phyloP scores from a whole-genome alignment of 2,113 vertebrate species.

The Lasiurus borealis region DNA sequence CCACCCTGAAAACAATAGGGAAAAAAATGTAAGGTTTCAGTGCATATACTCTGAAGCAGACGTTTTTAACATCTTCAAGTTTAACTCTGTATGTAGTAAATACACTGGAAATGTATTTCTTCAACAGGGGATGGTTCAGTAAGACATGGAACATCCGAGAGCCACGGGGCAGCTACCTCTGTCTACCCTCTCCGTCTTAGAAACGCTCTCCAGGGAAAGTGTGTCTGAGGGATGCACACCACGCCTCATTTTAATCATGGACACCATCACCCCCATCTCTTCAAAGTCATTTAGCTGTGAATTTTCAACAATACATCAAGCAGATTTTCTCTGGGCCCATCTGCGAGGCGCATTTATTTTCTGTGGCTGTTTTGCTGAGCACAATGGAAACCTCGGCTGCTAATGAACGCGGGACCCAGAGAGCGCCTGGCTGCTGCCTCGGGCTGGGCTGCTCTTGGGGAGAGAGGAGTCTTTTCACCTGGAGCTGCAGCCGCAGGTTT shows the following conservation, averaged over 20 bases:
- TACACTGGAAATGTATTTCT: slow-evolving; percentile 48
- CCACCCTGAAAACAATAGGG: no score
- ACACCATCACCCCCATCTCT: slow-evolving; percentile 76
- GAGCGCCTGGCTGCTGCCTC: neutral
- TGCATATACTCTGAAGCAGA: neutral
- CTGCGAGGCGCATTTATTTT: slow-evolving; percentile 79
- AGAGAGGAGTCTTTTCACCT: slow-evolving; percentile 47
- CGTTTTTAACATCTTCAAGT: slow-evolving; percentile 42
- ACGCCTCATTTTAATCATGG: slow-evolving; percentile 81
- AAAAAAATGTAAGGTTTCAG: neutral
- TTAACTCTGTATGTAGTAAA: slow-evolving; percentile 26
- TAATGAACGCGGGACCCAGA: slow-evolving; percentile 67
- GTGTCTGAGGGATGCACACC: slow-evolving; percentile 68
- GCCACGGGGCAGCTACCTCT: slow-evolving; percentile 42
- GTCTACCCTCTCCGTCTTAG: neutral
- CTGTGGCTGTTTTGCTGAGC: slow-evolving; percentile 83
- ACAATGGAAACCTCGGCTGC: slow-evolving; percentile 80
- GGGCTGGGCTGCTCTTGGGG: neutral
- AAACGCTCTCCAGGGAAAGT: slow-evolving; percentile 53
- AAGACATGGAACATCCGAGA: neutral
- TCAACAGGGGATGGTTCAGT: neutral
- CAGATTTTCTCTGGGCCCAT: slow-evolving; percentile 82
- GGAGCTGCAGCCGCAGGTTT: neutral
- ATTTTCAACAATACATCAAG: slow-evolving; percentile 81
- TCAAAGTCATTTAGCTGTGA: slow-evolving; percentile 81